phyloP scores from a whole-genome alignment of 2,888 invertebrate genomes.

The Monochamus alternatus region DNA sequence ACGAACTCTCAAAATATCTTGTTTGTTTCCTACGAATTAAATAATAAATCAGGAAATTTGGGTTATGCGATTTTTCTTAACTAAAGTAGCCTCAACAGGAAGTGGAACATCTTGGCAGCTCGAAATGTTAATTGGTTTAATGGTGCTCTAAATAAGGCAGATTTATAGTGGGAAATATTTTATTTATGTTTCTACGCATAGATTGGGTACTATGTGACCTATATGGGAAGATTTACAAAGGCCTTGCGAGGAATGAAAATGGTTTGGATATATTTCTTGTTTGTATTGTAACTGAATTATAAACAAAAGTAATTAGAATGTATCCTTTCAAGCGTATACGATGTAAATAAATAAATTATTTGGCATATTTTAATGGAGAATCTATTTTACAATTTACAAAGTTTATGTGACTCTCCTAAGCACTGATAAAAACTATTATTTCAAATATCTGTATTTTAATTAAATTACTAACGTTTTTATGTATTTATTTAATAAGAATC shows the following conservation, averaged over 20 bases:
- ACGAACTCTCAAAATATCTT: no score
- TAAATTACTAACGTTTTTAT: no score
- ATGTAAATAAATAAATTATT: no score
- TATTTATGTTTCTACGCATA: conserved; percentile 22
- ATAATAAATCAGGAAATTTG: background rate
- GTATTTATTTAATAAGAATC: no score
- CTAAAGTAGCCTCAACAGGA: background rate
- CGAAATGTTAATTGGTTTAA: conserved; percentile 18
- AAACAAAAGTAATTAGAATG: background rate
- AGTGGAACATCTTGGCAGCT: conserved; percentile 3
- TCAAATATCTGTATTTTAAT: no score
- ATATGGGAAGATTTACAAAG: conserved; percentile 18
- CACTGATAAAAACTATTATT: no score
- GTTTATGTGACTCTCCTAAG: no score
- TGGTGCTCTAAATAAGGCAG: conserved; percentile 5
- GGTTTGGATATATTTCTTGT: background rate
- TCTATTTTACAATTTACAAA: no score
- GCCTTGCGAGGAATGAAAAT: background rate
- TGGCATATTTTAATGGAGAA: no score
- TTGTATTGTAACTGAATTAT: no score
- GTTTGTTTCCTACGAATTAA: background rate
- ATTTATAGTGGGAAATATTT: conserved; percentile 11
- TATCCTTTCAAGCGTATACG: no score
- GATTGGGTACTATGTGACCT: conserved; percentile 8
- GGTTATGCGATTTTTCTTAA: background rate